phyloP scores from a whole-genome alignment of 2,888 invertebrate species.

The Andrena trimmerana region DNA sequence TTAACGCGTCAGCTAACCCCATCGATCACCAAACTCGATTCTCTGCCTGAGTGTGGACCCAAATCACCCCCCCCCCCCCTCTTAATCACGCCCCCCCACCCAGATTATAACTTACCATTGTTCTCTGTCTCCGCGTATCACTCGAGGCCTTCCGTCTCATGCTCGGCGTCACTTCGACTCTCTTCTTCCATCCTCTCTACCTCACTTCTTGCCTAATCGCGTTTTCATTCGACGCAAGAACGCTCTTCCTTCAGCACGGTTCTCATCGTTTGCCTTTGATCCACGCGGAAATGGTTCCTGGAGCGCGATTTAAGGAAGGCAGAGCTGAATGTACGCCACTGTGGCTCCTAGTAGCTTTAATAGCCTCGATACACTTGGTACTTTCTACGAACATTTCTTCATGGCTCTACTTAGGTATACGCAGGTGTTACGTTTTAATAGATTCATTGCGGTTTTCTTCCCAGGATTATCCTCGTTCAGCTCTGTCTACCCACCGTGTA shows the following conservation, averaged over 20 bases:
- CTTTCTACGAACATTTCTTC: not conserved
- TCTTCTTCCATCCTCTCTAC: constrained; percentile 46
- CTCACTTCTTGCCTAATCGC: constrained; percentile 42
- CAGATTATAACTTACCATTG: constrained; percentile 53
- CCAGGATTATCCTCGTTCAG: constrained; percentile 6
- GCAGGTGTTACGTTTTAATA: not conserved
- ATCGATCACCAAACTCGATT: constrained; percentile 44
- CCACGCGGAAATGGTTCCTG: not conserved
- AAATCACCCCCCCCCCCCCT: constrained; percentile 65
- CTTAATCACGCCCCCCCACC: constrained; percentile 14
- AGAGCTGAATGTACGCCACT: not conserved
- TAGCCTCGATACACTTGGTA: no score
- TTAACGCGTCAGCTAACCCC: constrained; percentile 56
- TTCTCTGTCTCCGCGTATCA: constrained; percentile 58
- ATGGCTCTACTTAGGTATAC: not conserved
- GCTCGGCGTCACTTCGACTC: constrained; percentile 56
- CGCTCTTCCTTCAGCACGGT: constrained; percentile 1
- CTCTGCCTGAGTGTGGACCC: constrained; percentile 77
- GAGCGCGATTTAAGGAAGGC: not conserved
- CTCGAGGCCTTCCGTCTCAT: constrained; percentile 54
- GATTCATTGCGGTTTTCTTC: not conserved
- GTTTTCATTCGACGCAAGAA: constrained; percentile 28
- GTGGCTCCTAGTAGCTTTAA: no score
- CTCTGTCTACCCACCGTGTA: constrained; percentile 28
- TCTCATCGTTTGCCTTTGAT: constrained; percentile 4